Base-by-base conservation (phyloP, 2,797 vertebrate genomes). In the Gallinago solitaria region DNA sequence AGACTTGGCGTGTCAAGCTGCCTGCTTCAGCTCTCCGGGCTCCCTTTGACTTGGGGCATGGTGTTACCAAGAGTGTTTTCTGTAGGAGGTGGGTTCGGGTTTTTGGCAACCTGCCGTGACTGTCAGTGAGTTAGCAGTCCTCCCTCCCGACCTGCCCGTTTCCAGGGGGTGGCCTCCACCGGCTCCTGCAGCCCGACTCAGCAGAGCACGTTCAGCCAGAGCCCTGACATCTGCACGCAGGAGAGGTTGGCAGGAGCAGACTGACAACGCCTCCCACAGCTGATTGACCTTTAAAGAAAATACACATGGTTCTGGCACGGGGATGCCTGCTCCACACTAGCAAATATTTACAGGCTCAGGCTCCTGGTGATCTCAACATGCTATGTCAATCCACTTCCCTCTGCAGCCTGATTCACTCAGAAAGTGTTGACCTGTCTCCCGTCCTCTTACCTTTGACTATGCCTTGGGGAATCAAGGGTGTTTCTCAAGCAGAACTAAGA, bases 211-310 rank as follows among this genome's bases (percentile, higher is more conserved):
- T 56, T 48, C 77, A 83, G 24, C 87, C 74, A 12, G 67, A 74
- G 48, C 69, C 39, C 63, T 78, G 43, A 79, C 32, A 24, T 81
- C 78, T 79, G 67, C 87, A 48, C 8, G 1, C 9, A 3, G 84
- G 43, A 23, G 67, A 67, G 64, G 79, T 68, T 81, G 50, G 59
- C 76, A 86, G 83, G 48, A 75, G 82, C 68, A 19, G 43, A 37
- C 83, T 88, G 76, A 59, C 74, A 83, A 1, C 92, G 90, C 74
- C 83, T 97, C 93, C 95, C 60, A 15, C 74, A 56, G n/a, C 79
- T 89, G 74, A 74, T 16, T 96, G 96, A 93, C 86, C 90, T 97
- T 91, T 90, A 78, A 53, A 78, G 60, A 89, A 71, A 85, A 51
- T 16, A 19, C 88, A 81, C 69, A 2, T 9, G 28, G 32, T 71